Conservation (phyloP, 2,113 vertebrate genomes). For the Suncus etruscus region DNA sequence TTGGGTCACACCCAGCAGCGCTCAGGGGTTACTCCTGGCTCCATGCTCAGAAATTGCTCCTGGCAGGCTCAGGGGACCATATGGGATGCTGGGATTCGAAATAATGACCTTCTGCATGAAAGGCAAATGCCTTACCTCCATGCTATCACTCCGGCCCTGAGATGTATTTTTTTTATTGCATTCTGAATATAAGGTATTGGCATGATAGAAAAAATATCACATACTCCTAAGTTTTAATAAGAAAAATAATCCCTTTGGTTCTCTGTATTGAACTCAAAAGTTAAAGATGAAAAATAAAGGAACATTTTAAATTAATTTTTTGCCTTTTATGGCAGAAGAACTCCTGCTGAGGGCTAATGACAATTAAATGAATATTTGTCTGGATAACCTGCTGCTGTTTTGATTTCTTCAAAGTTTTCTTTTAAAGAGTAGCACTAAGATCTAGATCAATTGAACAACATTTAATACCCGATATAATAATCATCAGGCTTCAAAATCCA, state of each 20-base stretch:
- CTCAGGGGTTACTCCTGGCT: too few species aligned
- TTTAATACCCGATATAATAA: not conserved
- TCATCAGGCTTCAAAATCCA: constrained; percentile 11
- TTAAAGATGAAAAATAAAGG: not conserved
- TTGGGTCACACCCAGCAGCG: too few species aligned
- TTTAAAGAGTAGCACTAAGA: not conserved
- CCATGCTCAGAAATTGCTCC: too few species aligned
- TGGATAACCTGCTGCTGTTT: constrained; percentile 21
- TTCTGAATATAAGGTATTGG: constrained; percentile 12
- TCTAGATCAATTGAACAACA: constrained; percentile 14
- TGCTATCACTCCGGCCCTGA: too few species aligned
- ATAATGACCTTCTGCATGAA: too few species aligned
- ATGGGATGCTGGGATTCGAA: too few species aligned
- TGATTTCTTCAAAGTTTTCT: constrained; percentile 63
- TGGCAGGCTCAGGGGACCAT: too few species aligned
- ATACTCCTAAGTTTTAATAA: not conserved
- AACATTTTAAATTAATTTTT: not conserved
- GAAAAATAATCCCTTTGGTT: not conserved
- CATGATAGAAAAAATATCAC: not conserved
- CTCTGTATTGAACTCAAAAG: constrained; percentile 43
- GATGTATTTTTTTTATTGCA: not conserved
- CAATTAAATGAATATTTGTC: not conserved
- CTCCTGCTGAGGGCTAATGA: not conserved
- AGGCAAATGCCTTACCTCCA: too few species aligned
- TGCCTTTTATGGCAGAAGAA: not conserved